A percentile compares a stretch with the other conserved stretches of the same genome.
phyloP scores from a whole-genome alignment of 2,113 vertebrate species.

The Nycticryphes semicollaris region DNA sequence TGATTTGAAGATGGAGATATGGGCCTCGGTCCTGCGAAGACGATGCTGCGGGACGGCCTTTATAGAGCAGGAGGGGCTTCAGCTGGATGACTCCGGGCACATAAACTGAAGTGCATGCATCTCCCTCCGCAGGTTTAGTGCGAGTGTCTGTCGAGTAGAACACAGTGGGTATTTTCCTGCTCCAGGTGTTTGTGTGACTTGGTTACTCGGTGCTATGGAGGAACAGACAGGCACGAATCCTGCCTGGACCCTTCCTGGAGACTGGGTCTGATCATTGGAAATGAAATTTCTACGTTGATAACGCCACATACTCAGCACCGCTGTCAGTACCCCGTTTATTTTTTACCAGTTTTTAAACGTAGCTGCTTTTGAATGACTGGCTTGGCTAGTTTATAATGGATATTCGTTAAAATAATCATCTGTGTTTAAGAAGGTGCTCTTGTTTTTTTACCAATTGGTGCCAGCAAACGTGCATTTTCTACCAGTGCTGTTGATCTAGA shows the following conservation, averaged over 20 bases:
- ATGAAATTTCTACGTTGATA: background rate
- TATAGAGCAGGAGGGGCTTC: background rate
- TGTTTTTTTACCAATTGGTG: background rate
- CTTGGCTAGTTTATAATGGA: background rate
- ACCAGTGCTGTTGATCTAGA: background rate
- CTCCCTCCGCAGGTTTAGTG: background rate
- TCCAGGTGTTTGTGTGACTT: background rate
- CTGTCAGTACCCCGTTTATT: background rate
- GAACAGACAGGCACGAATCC: background rate
- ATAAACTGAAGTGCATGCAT: background rate
- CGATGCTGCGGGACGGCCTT: background rate
- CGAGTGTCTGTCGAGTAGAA: background rate
- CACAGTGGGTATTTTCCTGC: background rate
- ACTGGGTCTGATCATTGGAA: background rate
- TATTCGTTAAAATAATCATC: background rate
- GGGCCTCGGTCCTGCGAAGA: background rate
- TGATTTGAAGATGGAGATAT: constrained; percentile 12
- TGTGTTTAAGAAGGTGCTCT: background rate
- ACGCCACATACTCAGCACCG: background rate
- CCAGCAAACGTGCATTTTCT: background rate
- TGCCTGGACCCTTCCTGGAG: background rate
- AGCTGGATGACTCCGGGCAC: constrained; percentile 14
- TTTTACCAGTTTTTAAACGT: background rate
- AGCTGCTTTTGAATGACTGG: background rate
- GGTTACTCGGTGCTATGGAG: background rate